Evolutionary conservation across 2,797 vertebrate genomes (phyloP), one percentile per base, ranked within the genome.

Genomic region (Chromobotia macracanthus): DNA sequence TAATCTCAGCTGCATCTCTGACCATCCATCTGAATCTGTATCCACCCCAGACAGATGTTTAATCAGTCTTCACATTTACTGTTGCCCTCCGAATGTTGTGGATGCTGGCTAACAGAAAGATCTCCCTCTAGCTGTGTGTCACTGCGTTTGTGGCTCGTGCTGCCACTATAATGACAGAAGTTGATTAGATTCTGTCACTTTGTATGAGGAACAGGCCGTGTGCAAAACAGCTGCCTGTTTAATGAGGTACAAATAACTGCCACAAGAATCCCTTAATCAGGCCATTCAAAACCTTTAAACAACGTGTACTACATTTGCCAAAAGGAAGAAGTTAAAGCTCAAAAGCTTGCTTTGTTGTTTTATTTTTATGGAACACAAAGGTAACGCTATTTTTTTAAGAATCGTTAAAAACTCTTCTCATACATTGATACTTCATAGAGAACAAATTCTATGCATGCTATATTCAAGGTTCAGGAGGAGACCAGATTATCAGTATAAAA

Each of bases 61-160:
- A 79, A 79, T 79, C 50, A 79, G 44, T 79, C 31, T 44, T 79
- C 48, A 12, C 56, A 79, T 79, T 63, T 44, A 53, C 68, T 35
- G 23, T 68, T 28, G 23, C 13, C 65, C 23, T 77, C 28, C 16
- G 41, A 44, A 19, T 5, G 5, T 60, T 4, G 13, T 58, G 55
- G 55, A 60, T 15, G 16, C 60, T 18, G 28, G 28, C 4, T 28
- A 2, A 28, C 28, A 28, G 25, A 61, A 28, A 28, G 28, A 28
- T 18, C 16, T 31, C 13, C 15, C 60, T 31, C 15, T 31, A 16
- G 25, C 25, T 15, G 12, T 60, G 31, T 2, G 60, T 61, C 6
- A 18, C 16, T 61, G 23, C 23, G 25, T 28, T 16, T 60, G 60
- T 28, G 60, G 25, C 15, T 18, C 3, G 25, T 61, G 60, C 7